A percentile compares a stretch with the other conserved stretches of the same genome.
Conservation (phyloP, 2,888 invertebrate genomes). For the Altica lythri region DNA sequence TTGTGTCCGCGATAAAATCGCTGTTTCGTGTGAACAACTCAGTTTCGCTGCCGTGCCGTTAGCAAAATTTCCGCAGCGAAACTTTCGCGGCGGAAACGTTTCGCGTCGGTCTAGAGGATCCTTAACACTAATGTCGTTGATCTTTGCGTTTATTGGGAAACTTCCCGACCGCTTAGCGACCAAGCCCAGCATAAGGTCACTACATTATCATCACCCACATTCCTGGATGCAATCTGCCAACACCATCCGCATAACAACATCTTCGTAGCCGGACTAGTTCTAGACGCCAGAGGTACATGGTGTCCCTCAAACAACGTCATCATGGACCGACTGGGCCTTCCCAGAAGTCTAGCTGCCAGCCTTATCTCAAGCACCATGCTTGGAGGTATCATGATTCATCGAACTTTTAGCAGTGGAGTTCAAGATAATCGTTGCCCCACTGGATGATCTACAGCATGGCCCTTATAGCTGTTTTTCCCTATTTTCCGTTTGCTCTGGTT, state of each 20-base stretch:
- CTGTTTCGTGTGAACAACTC: too few species aligned
- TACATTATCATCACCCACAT: slow-evolving; percentile 9
- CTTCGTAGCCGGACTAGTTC: slow-evolving; percentile 5
- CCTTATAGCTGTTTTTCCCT: too few species aligned
- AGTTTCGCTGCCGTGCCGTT: too few species aligned
- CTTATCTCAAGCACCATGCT: slow-evolving; percentile 8
- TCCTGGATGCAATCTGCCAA: slow-evolving; percentile 3
- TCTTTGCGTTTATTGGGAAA: slow-evolving; percentile 17
- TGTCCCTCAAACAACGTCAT: slow-evolving; percentile 10
- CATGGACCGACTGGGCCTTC: not conserved
- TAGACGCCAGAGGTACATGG: slow-evolving; percentile 27
- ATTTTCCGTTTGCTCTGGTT: too few species aligned
- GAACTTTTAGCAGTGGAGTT: not conserved
- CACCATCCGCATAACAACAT: slow-evolving; percentile 3
- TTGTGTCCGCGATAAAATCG: too few species aligned
- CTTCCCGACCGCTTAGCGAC: not conserved
- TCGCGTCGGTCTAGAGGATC: too few species aligned
- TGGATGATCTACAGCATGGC: too few species aligned
- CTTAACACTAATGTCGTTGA: slow-evolving; percentile 5
- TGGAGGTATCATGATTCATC: slow-evolving; percentile 11
- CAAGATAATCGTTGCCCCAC: not conserved
- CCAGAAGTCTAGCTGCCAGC: not conserved
- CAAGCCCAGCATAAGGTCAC: slow-evolving; percentile 11
- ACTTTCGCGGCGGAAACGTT: not conserved
- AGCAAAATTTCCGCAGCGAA: not conserved